Percentiles rank a stretch among this genome's conserved stretches.
Conservation (phyloP, 2,113 vertebrate genomes). For the western clawed frog (Xenopus tropicalis) region DNA sequence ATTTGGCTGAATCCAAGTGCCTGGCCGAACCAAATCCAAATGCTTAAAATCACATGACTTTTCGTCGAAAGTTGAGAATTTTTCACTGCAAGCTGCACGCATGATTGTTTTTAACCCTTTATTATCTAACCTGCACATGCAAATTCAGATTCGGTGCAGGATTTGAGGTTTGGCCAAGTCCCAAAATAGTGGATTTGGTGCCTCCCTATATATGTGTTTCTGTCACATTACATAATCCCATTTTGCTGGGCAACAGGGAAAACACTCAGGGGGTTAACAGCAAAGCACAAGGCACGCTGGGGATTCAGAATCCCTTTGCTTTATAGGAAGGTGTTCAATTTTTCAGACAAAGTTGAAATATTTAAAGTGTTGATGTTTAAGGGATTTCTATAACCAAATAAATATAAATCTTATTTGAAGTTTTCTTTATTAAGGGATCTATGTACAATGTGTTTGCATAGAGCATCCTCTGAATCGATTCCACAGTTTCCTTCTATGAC, state of each 20-base stretch:
- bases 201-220: too few relatives aligned
- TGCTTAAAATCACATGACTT: too few relatives aligned
- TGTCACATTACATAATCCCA: too few relatives aligned
- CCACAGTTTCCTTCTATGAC: conserved; percentile 51
- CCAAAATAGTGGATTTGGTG: too few relatives aligned
- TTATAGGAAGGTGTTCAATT: conserved; percentile 61
- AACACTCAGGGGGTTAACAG: conserved; percentile 63
- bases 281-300: conserved; percentile 70
- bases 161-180: too few relatives aligned
- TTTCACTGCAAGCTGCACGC: too few relatives aligned
- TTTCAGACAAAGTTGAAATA: conserved; percentile 54
- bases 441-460: conserved; percentile 15
- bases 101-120: too few relatives aligned
- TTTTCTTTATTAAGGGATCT: conserved; percentile 59
- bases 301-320: conserved; percentile 66
- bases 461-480: conserved; percentile 22
- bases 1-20: too few relatives aligned
- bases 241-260: conserved; percentile 2
- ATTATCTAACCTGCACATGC: too few relatives aligned
- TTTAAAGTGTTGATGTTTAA: conserved; percentile 65
- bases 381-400: conserved; percentile 68
- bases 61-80: too few relatives aligned
- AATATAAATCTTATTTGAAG: conserved; percentile 63
- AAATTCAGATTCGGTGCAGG: too few relatives aligned
- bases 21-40: too few relatives aligned